Evolutionary conservation across 1,140 invertebrate genomes (phyloP), one percentile per base, ranked within the genome.

Genomic region (Mactra quadrangularis): DNA sequence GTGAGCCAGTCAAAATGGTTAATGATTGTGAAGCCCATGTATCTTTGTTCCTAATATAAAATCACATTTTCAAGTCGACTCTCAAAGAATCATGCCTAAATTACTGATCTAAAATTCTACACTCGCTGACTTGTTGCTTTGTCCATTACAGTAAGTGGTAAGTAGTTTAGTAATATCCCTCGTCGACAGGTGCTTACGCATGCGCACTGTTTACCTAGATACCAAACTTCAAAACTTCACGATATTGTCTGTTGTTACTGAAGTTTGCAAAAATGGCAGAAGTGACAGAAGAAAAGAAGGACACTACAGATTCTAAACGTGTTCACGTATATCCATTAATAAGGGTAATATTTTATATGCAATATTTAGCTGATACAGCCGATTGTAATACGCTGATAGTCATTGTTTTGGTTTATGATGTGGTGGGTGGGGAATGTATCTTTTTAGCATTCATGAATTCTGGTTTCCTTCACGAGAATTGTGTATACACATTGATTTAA

Each of bases 311-410:
- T 35, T 17, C 72, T 4, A 64, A 70, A 27, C 53, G 38, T 55
- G 52, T 86, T 25, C 86, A 87, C 52, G 85, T 83, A n/a, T 87
- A 87, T 79, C 86, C 86, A 55, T 57, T 87, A 25, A 87, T 87
- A 17, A 66, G 86, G 60, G 86, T 86, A 86, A 74, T 52, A 47
- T 70, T 45, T 27, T 45, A 22, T 45, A 7, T 52, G 38, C 9
- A 47, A 11, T 11, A 47, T 47, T 9, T 19, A 47, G 9, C 19
- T 11, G 19, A 47, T 47, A 9, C 9, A 22, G 9, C 55, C n/a
- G n/a, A n/a, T 27, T 17, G 11, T 11, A 59, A 7, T 11, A 31
- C 33, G 29, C 0, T 27, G 57, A 19, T 22, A 74, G 25, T n/a
- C 25, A 29, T 57, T 55, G 13, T 38, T 25, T 19, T 0, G 17